Conservation (phyloP, 2,888 invertebrate genomes). For the Polymixis lichenea region DNA sequence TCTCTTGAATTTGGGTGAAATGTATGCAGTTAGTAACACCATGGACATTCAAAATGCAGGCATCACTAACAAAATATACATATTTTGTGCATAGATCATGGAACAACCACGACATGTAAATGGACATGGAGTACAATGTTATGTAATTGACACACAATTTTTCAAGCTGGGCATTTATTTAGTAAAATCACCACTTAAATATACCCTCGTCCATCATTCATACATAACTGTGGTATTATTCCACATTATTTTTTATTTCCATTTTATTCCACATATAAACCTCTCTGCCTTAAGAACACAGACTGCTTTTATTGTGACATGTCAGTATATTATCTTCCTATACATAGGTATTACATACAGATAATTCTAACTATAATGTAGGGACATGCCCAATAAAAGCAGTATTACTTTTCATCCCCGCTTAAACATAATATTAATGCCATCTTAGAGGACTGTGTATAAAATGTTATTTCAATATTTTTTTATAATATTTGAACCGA, state of each 20-base stretch:
- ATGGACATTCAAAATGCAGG: constrained; percentile 20
- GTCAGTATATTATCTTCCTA: background rate
- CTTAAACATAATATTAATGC: constrained; percentile 5
- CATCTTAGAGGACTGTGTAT: background rate
- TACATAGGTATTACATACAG: background rate
- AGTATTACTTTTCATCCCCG: background rate
- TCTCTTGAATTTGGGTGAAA: background rate
- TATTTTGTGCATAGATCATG: constrained; percentile 64
- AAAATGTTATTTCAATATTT: constrained; percentile 12
- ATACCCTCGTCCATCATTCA: constrained; percentile 70
- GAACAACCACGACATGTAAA: constrained; percentile 55
- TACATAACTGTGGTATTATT: constrained; percentile 26
- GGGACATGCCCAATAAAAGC: constrained; percentile 22
- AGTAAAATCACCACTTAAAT: constrained; percentile 70
- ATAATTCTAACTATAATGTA: constrained; percentile 4
- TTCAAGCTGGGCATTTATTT: constrained; percentile 59
- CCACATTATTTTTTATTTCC: too few species aligned
- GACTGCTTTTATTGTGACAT: constrained; percentile 16
- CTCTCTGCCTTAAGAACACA: background rate
- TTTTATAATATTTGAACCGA: constrained; percentile 11
- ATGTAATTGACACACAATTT: constrained; percentile 65
- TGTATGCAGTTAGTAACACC: background rate
- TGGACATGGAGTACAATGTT: constrained; percentile 53
- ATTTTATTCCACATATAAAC: constrained; percentile 9
- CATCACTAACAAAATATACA: constrained; percentile 48